Base-by-base conservation (phyloP, 2,797 vertebrate genomes). In the Martes flavigula region DNA sequence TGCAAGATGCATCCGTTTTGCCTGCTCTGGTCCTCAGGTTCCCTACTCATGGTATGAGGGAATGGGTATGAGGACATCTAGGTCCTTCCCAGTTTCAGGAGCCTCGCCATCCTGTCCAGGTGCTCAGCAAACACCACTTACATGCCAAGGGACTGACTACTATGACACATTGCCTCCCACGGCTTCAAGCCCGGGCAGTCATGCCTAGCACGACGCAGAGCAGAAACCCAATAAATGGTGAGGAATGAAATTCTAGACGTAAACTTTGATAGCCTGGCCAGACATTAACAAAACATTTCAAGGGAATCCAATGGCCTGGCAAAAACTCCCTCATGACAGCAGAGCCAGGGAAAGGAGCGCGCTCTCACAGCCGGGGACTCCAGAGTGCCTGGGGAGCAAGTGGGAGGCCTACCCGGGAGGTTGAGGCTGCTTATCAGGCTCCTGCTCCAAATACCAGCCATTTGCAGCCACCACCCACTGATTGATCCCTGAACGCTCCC, bases 261-360 rank as follows among this genome's bases (percentile, higher is more conserved):
- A 20, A 54, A 86, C 83, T 51, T 60, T 58, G 23, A 85, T n/a
- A 62, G 54, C 68, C 58, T 56, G 79, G 91, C 25, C 92, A 82
- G 92, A 93, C 25, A 14, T 77, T 58, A 32, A 84, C 88, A 94
- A 87, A 81, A 58, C 25, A n/a, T 35, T 75, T 89, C 51, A 77
- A 60, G 95, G 62, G 79, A 84, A 83, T 68, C 10, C 12, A 38
- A 78, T 43, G 25, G 77, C 72, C 56, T 94, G 84, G 60, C 40
- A 13, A 73, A 73, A 86, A 48, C 10, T n/a, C 27, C 60, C n/a
- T 64, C 27, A 15, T 8, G 3, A 17, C 11, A 56, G 81, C 54
- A 62, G 62, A 48, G 35, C 51, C 4, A 13, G 46, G 77, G 15
- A 51, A 48, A 25, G 12, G 68, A 56, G 20, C 7, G 18, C 27